Percentiles rank a stretch among this genome's conserved stretches.
These are phyloP conservation scores for Chymomyza costata DNA, from an alignment of 1,140 invertebrate genomes.

Conservation along the genomic window DNA sequence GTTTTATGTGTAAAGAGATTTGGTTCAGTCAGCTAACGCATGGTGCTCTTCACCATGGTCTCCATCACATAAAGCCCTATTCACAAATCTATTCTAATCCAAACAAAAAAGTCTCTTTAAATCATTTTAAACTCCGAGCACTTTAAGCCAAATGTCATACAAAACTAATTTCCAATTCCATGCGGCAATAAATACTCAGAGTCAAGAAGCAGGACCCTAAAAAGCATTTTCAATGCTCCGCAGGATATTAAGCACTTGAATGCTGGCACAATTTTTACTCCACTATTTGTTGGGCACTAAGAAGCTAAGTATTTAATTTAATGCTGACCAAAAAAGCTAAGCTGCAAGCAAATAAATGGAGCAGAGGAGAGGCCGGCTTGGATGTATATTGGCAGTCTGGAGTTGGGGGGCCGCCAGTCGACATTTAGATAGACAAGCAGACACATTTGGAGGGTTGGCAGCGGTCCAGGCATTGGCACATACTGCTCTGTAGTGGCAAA, in stretches of 20 bases:
- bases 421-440: constrained; percentile 60
- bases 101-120: no score
- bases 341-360: constrained; percentile 62
- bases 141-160: no score
- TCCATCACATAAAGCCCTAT: no score
- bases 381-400: neutral
- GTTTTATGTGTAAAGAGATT: no score
- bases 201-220: neutral
- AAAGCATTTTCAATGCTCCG: constrained; percentile 41
- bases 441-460: no score
- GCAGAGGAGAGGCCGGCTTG: constrained; percentile 3
- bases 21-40: no score
- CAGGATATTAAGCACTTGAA: constrained; percentile 68
- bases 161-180: no score
- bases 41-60: no score
- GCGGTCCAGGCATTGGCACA: neutral
- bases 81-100: no score
- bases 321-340: constrained; percentile 49
- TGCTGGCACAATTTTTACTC: constrained; percentile 65
- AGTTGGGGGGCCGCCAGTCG: constrained; percentile 8
- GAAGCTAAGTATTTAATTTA: constrained; percentile 64
- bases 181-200: no score
- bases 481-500: constrained; percentile 57
- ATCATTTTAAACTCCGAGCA: no score
- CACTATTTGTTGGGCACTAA: constrained; percentile 24